Evolutionary conservation across 2,113 vertebrate genomes (phyloP), one percentile per base, ranked within the genome.

Genomic region (Pungitius pungitius): DNA sequence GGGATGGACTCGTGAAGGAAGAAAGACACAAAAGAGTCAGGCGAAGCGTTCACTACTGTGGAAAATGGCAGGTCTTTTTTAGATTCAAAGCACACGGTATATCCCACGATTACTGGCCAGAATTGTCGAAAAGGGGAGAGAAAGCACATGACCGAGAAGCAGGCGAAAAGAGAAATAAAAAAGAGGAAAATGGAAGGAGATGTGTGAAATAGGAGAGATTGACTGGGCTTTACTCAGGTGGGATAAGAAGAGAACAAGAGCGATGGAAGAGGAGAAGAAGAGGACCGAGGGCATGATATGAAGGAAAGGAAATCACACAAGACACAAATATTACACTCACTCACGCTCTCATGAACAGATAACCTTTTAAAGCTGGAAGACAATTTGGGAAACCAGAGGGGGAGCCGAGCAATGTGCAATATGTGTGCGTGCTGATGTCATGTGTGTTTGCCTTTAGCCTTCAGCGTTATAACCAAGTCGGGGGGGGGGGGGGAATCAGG

Each of bases 41-140:
- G 56, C 57, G 66, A 69, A 73, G 62, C 65, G 71, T 49, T 83
- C 66, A 55, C 51, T 67, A 75, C 73, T 60, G 69, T 55, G 67
- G 73, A 76, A 87, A 89, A 85, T 66, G 51, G 62, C 51, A 77
- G 57, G 17, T 62, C 39, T 73, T 83, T 52, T 87, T 86, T 84
- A 77, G 79, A 91, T 91, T 90, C 86, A 88, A 86, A 84, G 79
- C 85, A 87, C 80, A 84, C 4, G 56, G 65, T 82, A 85, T 73
- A 89, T 78, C 86, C 80, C 7, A 39, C 88, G 87, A 90, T 92
- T 93, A 90, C 82, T 87, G 85, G 90, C 77, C 87, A 55, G 77
- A 91, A 91, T 91, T 92, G 87, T 90, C 90, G 88, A 69, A 52
- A 26, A 62, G 73, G 76, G 66, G 62, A 78, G 73, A 64, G 49